Conservation (phyloP, 2,797 vertebrate species). For the Xenopus petersii region DNA sequence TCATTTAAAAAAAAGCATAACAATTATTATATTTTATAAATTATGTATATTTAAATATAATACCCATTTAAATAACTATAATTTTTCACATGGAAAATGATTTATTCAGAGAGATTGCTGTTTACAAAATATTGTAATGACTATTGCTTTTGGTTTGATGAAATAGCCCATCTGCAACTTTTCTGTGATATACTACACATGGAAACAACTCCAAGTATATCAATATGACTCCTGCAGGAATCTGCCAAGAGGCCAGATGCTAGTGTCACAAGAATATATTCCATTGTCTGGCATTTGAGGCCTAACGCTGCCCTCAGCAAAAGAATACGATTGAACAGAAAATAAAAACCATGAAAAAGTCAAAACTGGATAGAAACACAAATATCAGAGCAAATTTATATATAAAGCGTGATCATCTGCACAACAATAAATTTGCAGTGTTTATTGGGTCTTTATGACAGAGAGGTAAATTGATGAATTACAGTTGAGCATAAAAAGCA, state of each 20-base stretch:
- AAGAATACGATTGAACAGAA: constrained; percentile 64
- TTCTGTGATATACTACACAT: constrained; percentile 63
- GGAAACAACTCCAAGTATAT: constrained; percentile 66
- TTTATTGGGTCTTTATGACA: too few relatives aligned
- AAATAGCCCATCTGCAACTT: constrained; percentile 59
- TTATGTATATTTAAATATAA: too few relatives aligned
- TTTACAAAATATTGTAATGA: constrained; percentile 57
- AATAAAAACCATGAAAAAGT: constrained; percentile 51
- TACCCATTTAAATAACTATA: constrained; percentile 6
- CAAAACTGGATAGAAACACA: too few relatives aligned
- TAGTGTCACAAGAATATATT: constrained; percentile 66
- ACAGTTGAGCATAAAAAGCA: too few relatives aligned
- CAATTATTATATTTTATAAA: too few relatives aligned
- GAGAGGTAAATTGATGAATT: too few relatives aligned
- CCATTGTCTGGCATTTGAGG: constrained; percentile 69
- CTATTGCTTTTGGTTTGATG: constrained; percentile 58
- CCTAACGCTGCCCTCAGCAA: constrained; percentile 67
- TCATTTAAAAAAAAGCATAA: too few relatives aligned
- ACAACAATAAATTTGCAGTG: too few relatives aligned
- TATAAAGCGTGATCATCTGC: too few relatives aligned
- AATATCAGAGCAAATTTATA: too few relatives aligned
- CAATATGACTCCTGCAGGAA: constrained; percentile 65
- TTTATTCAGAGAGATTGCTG: constrained; percentile 58
- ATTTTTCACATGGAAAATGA: constrained; percentile 53
- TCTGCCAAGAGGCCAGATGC: constrained; percentile 64